Evolutionary conservation across 2,797 vertebrate genomes (phyloP).

Genomic region (Acrocephalus scirpaceus): DNA sequence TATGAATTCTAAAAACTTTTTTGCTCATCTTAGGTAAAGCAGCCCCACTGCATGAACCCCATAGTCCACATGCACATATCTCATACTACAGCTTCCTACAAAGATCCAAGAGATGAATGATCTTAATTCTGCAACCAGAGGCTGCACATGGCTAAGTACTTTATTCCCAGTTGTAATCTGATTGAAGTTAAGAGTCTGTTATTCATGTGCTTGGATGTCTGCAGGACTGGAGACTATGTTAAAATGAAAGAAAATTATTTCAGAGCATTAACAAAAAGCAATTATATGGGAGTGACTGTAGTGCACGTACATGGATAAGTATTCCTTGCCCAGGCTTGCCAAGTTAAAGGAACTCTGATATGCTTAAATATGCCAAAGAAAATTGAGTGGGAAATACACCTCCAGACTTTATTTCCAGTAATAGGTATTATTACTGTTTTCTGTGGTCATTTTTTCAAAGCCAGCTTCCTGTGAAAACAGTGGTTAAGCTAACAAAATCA

Average conservation of each 20-base stretch:
- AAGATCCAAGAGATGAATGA: background rate
- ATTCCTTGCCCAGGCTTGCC: background rate
- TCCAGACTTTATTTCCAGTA: background rate
- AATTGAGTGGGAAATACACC: background rate
- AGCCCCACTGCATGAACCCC: background rate
- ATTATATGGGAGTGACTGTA: background rate
- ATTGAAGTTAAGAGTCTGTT: slow-evolving; percentile 39
- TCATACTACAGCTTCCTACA: background rate
- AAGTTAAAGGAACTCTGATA: background rate
- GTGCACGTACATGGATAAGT: background rate
- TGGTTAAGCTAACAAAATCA: background rate
- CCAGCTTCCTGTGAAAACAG: background rate
- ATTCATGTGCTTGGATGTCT: slow-evolving; percentile 12
- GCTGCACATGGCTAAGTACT: slow-evolving; percentile 9
- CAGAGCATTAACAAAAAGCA: slow-evolving; percentile 13
- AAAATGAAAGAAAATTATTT: slow-evolving; percentile 32
- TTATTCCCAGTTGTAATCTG: slow-evolving; percentile 33
- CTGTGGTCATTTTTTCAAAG: background rate
- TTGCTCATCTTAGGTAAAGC: background rate
- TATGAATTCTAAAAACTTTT: background rate
- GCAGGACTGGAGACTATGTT: background rate
- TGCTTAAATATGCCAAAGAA: background rate
- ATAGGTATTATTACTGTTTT: background rate
- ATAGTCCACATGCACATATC: background rate
- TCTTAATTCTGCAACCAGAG: slow-evolving; percentile 17